Base-by-base conservation (phyloP, 2,113 vertebrate species). In the Pavo muticus region DNA sequence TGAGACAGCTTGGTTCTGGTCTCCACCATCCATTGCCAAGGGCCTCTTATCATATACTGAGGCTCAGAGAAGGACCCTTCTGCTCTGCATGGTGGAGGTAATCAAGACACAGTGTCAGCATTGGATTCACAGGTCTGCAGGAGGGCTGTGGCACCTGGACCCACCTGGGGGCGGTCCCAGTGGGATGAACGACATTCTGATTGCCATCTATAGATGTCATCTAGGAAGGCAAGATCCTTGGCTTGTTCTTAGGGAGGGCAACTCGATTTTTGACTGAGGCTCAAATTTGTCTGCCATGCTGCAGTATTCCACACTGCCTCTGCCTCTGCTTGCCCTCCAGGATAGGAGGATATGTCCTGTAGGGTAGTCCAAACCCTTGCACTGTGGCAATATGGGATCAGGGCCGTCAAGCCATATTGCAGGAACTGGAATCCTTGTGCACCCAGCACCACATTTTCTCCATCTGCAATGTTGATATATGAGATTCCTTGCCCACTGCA, bases 11-110 rank as follows among this genome's bases (percentile, higher is more conserved):
- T 83, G 67, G 91, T 97, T 93, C 91, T 94, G 60, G 50, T 95
- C 56, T 96, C 75, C 87, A 84, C 94, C 91, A 95, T 68, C 18
- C 11, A 2, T 5, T 39, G 90, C 81, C 94, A 94, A 94, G 88
- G 94, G 89, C 16, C 27, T 7, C 6, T 8, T 72, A 29, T 23
- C 20, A 9, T 23, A 14, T 37, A 5, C 8, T 8, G 12, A n/a
- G 30, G 25, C 71, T 86, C 48, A 57, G 44, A 70, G 70, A 30
- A 89, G 63, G 32, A 69, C 35, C 4, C 6, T 90, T 90, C 24
- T 68, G 19, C 42, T 81, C 35, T 61, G 25, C 40, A 35, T 8
- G 13, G 56, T 40, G 32, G 9, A 32, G 44, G 32, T 5, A 23
- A 14, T 44, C 71, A 68, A 61, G 52, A 40, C 29, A 23, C 21